Evolutionary conservation across 1,140 invertebrate genomes (phyloP), one percentile per base, ranked within the genome.

Genomic region (Drosophila trapezifrons): DNA sequence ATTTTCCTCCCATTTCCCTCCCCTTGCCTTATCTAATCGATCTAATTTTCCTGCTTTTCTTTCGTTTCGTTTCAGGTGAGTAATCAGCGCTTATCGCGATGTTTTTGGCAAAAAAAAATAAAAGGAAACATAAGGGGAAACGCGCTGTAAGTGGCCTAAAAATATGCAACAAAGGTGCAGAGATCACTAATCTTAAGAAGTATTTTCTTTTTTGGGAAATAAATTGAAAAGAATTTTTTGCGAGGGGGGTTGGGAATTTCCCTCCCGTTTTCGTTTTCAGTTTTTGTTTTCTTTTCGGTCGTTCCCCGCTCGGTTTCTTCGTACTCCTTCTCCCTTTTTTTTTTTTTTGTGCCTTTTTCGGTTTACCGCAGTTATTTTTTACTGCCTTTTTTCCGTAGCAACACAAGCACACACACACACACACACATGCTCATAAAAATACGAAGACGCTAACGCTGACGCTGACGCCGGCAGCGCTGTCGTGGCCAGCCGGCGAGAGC

Each of bases 291-390:
- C 64, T 75, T 76, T 62, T 87, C 65, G 65, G 65, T 69, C 62
- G 65, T 69, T 69, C 65, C 76, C 82, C 81, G 76, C 80, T 54
- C 32, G 32, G 51, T 32, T 54, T 37, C 51, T 54, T 54, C 32
- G 32, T 54, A 37, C 51, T 37, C 51, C 51, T 54, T 22, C 37
- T 38, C 37, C 62, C 58, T 74, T 67, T 76, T 73, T 42, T 63
- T 70, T 64, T 84, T 86, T 87, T 87, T 89, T 89, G 83, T 87
- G 84, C 79, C 79, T 89, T 89, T 86, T 89, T 89, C 66, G 84
- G 84, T 90, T 89, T 89, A 89, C 84, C 84, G 84, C 84, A 89
- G 84, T 84, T 89, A 90, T 89, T 89, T 87, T 89, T 87, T 87
- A 87, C 84, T 87, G 89, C 84, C 80, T 87, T 87, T 87, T 78